Conservation (phyloP, 1,140 invertebrate species). For the Episyrphus balteatus region DNA sequence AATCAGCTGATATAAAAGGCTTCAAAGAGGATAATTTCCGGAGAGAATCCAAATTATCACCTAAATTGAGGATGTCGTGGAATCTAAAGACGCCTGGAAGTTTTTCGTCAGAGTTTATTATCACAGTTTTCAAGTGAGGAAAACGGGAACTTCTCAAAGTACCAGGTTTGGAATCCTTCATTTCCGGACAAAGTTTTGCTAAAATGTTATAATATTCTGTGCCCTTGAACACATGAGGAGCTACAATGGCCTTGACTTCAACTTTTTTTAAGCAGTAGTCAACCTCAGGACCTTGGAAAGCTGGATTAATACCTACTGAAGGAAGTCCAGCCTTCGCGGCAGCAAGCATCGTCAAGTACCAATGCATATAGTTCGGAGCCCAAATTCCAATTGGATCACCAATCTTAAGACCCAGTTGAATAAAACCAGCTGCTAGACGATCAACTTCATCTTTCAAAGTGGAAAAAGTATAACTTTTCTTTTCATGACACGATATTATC, state of each 20-base stretch:
- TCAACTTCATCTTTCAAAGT: conserved; percentile 54
- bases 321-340: conserved; percentile 68
- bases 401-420: conserved; percentile 56
- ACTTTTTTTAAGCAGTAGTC: conserved; percentile 67
- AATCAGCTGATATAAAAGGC: conserved; percentile 48
- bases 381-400: conserved; percentile 81
- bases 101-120: conserved; percentile 39
- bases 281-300: conserved; percentile 62
- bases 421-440: conserved; percentile 63
- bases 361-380: conserved; percentile 72
- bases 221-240: conserved; percentile 48
- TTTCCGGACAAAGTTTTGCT: conserved; percentile 36
- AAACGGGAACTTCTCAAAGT: conserved; percentile 22
- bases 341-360: conserved; percentile 64
- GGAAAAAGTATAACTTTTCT: conserved; percentile 44
- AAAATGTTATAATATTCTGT: conserved; percentile 61
- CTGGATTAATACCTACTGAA: conserved; percentile 73
- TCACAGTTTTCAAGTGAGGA: conserved; percentile 40
- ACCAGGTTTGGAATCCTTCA: conserved; percentile 31
- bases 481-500: conserved; percentile 47
- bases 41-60: conserved; percentile 33
- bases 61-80: conserved; percentile 38
- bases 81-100: conserved; percentile 45
- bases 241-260: conserved; percentile 53
- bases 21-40: conserved; percentile 15